Base-by-base conservation (phyloP, 2,797 vertebrate genomes). In the Ctenosaura bakeri region DNA sequence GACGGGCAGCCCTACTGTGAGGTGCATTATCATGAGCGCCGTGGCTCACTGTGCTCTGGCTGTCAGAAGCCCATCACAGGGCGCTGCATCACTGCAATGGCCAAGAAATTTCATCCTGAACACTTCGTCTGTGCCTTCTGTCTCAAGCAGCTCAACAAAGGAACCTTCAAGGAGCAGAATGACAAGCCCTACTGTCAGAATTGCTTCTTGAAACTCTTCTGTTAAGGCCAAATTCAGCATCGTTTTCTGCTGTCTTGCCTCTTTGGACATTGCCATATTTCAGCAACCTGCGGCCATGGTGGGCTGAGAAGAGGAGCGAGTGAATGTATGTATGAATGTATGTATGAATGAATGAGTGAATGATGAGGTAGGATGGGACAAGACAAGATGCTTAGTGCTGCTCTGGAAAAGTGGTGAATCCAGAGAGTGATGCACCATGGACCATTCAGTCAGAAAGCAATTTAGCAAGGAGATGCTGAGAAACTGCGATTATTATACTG, bases 21-120 rank as follows among this genome's bases (percentile, higher is more conserved):
- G 98, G 98, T 99, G 88, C 99, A 99, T 96, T 99, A 99, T 97
- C 99, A 99, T 0, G 98, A 99, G 96, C 98, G 98, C 6, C 98
- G 99, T 0, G 99, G 99, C 94, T 99, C 99, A 0, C 98, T 99
- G 86, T 99, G 99, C 97, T 99, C 99, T 0, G 99, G 99, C 94
- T 99, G 99, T 94, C 99, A 99, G 98, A 99, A 99, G 96, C 99
- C 99, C 84, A 99, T 99, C 97, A 99, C 99, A 0, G 99, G 99
- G 91, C 99, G 99, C 96, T 99, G 99, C 94, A 99, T 99, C 97
- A 99, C 99, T 0, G 99, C 99, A 90, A 99, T 99, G 99, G 96
- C 98, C 95, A 99, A 98, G 98, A 99, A 99, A 97, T 99, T 99
- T 95, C 99, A 99, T 96, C 99, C 99, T 0, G 99, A 99, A 98